Conservation (phyloP, 2,888 invertebrate genomes). For the Theristus sp. region DNA sequence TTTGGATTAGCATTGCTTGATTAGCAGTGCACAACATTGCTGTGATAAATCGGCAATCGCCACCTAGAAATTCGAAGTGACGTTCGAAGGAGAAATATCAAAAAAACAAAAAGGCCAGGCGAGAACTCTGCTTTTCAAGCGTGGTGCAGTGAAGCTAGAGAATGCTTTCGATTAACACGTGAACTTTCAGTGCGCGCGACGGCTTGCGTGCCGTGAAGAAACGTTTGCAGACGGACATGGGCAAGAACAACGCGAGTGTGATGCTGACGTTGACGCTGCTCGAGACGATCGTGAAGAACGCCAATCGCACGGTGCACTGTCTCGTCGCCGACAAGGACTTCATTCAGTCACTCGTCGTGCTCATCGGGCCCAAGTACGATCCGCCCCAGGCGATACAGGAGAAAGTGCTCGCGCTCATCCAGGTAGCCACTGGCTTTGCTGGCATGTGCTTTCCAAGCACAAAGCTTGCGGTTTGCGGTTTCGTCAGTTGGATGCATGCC, state of each 20-base stretch:
- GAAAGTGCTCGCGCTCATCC: constrained; percentile 76
- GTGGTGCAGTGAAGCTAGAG: neutral
- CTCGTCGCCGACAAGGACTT: constrained; percentile 74
- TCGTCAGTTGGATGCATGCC: no score
- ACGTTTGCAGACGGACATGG: constrained; percentile 70
- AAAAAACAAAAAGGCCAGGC: no score
- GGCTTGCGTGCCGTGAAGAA: constrained; percentile 86
- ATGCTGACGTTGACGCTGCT: constrained; percentile 83
- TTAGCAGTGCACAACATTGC: neutral
- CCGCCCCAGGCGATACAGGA: constrained; percentile 91
- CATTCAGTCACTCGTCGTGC: constrained; percentile 50
- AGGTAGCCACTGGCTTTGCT: no score
- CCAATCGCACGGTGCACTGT: constrained; percentile 73
- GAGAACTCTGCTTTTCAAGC: no score
- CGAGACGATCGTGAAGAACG: constrained; percentile 96
- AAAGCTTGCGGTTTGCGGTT: no score
- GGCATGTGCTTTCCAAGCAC: no score
- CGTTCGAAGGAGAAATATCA: no score
- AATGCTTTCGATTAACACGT: neutral
- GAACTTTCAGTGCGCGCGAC: constrained; percentile 52
- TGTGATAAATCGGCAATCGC: neutral
- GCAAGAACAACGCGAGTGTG: constrained; percentile 84
- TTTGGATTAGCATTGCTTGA: constrained; percentile 1
- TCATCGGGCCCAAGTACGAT: constrained; percentile 83
- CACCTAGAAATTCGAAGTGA: neutral